A percentile compares a stretch with the other conserved stretches of the same genome.
Conservation (phyloP, 2,888 invertebrate species). For the Tholera decimalis region DNA sequence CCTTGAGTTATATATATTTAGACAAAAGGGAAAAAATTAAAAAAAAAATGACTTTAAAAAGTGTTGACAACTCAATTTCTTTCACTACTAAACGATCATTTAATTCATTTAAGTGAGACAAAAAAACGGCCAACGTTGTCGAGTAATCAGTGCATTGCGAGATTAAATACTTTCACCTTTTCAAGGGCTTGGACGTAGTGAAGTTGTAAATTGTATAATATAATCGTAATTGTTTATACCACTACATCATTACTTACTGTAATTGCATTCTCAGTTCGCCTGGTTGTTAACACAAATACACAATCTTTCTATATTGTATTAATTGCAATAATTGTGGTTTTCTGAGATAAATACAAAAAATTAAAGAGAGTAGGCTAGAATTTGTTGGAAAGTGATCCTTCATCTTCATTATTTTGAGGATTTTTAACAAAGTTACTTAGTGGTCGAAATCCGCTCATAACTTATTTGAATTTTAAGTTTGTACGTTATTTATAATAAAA, state of each 20-base stretch:
- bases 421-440: no score
- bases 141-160: not conserved
- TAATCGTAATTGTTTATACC: conserved; percentile 42
- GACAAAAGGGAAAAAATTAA: not conserved
- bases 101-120: not conserved
- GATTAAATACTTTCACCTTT: conserved; percentile 28
- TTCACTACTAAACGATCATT: not conserved
- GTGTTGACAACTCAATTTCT: conserved; percentile 19
- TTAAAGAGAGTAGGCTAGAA: no score
- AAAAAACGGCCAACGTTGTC: conserved; percentile 1
- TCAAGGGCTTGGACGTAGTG: conserved; percentile 20
- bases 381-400: not conserved
- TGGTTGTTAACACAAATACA: conserved; percentile 18
- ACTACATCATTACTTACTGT: conserved; percentile 38
- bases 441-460: no score
- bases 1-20: not conserved
- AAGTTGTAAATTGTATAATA: conserved; percentile 37
- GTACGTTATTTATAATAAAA: no score
- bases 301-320: conserved; percentile 56
- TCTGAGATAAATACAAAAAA: conserved; percentile 12
- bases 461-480: no score
- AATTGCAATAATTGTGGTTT: conserved; percentile 36
- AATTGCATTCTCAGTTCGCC: conserved; percentile 50
- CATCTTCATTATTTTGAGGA: not conserved
- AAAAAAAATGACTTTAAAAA: not conserved